phyloP scores from a whole-genome alignment of 37 sponge, comb jelly and placozoan species.

The Ephydatia muelleri region DNA sequence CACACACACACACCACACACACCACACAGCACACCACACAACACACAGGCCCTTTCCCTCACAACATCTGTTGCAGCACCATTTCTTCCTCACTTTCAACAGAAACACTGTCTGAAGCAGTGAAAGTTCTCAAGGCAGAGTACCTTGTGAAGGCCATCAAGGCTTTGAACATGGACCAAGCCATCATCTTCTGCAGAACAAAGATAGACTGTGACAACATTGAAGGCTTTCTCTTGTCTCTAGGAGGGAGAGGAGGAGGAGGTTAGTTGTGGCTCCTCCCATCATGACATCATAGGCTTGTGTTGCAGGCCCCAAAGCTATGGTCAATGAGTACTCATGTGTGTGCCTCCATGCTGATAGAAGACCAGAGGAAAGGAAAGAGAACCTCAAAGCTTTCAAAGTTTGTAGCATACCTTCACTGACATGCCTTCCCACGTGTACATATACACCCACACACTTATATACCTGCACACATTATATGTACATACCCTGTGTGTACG shows the following conservation, averaged over 20 bases:
- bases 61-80: not conserved
- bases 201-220: conserved; percentile 98
- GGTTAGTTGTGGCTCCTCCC: not conserved
- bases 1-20: too few species aligned
- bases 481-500: too few species aligned
- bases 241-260: conserved; percentile 84
- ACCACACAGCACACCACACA: too few species aligned
- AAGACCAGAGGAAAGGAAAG: conserved; percentile 80
- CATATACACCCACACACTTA: too few species aligned
- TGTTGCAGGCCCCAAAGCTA: conserved; percentile 39
- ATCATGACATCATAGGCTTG: not conserved
- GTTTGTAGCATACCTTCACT: conserved; percentile 3
- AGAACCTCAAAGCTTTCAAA: conserved; percentile 88
- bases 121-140: conserved; percentile 89
- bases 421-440: too few species aligned
- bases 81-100: not conserved
- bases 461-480: too few species aligned
- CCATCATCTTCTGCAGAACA: conserved; percentile 95
- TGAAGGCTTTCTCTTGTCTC: conserved; percentile 70
- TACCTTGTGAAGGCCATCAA: conserved; percentile 86
- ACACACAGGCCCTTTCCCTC: too few species aligned
- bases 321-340: conserved; percentile 90
- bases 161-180: conserved; percentile 92
- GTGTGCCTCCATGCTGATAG: conserved; percentile 97
- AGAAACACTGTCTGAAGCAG: conserved; percentile 87